phyloP scores from a whole-genome alignment of 2,797 vertebrate genomes.

The Melanotaenia maccullochi region DNA sequence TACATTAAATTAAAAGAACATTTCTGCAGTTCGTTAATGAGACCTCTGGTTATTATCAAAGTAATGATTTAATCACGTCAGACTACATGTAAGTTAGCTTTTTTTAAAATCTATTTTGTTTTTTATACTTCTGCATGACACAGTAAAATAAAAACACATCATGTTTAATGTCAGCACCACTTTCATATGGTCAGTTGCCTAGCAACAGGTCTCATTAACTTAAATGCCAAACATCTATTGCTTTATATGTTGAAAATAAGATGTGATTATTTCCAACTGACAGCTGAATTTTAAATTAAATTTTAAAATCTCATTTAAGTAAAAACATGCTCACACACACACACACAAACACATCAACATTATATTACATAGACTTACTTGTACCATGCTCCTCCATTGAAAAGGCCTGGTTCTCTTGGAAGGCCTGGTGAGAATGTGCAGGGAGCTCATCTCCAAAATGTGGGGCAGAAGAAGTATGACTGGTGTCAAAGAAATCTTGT shows the following conservation, averaged over 20 bases:
- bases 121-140: constrained; percentile 12
- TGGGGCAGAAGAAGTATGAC: constrained; percentile 80
- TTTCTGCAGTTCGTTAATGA: not conserved
- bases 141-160: not conserved
- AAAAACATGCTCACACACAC: constrained; percentile 14
- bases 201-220: constrained; percentile 38
- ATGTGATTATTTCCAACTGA: not conserved
- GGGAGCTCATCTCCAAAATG: constrained; percentile 92
- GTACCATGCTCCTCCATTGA: constrained; percentile 94
- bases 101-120: not conserved
- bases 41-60: not conserved
- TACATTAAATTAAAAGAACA: not conserved
- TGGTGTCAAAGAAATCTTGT: constrained; percentile 93
- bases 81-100: not conserved
- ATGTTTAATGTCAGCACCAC: not conserved
- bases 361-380: constrained; percentile 80
- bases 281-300: not conserved
- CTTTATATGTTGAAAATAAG: constrained; percentile 7
- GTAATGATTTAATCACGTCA: not conserved
- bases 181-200: constrained; percentile 46
- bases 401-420: constrained; percentile 94
- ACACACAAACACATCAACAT: constrained; percentile 33
- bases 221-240: constrained; percentile 13
- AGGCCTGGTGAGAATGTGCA: constrained; percentile 85
- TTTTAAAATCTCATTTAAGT: not conserved